phyloP scores from a whole-genome alignment of 2,888 invertebrate genomes.

The Plebejus melissa region DNA sequence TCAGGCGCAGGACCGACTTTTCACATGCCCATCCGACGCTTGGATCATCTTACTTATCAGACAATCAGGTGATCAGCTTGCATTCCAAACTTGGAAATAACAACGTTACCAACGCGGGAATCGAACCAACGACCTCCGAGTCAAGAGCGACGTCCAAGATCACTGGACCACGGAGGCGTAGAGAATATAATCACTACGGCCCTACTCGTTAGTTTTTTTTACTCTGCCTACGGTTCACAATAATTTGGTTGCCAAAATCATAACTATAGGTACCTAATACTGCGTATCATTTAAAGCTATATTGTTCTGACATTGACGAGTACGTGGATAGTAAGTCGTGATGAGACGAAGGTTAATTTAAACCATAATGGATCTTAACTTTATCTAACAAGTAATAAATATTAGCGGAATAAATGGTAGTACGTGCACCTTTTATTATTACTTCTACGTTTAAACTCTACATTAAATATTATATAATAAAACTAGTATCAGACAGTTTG shows the following conservation, averaged over 20 bases:
- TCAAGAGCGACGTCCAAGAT: too few relatives aligned
- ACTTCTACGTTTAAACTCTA: background rate
- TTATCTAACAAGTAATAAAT: slow-evolving; percentile 48
- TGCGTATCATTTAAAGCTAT: background rate
- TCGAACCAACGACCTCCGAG: too few relatives aligned
- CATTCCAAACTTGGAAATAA: too few relatives aligned
- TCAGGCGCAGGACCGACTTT: too few relatives aligned
- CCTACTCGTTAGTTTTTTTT: too few relatives aligned
- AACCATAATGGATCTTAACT: slow-evolving; percentile 39
- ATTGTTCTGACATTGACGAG: background rate
- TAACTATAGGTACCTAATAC: background rate
- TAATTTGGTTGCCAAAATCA: background rate
- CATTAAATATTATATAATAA: background rate
- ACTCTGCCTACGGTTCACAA: background rate
- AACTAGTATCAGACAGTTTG: too few relatives aligned
- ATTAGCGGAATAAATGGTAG: slow-evolving; percentile 31
- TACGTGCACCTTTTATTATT: background rate
- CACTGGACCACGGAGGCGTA: too few relatives aligned
- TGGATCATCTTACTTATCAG: too few relatives aligned
- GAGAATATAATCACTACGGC: too few relatives aligned
- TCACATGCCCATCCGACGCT: too few relatives aligned
- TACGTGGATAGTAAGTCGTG: slow-evolving; percentile 36
- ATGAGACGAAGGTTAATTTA: slow-evolving; percentile 32
- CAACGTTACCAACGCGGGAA: too few relatives aligned
- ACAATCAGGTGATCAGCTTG: too few relatives aligned